Evolutionary conservation across 1,140 invertebrate genomes (phyloP), one percentile per base, ranked within the genome.

Genomic region (Oppia nitens): DNA sequence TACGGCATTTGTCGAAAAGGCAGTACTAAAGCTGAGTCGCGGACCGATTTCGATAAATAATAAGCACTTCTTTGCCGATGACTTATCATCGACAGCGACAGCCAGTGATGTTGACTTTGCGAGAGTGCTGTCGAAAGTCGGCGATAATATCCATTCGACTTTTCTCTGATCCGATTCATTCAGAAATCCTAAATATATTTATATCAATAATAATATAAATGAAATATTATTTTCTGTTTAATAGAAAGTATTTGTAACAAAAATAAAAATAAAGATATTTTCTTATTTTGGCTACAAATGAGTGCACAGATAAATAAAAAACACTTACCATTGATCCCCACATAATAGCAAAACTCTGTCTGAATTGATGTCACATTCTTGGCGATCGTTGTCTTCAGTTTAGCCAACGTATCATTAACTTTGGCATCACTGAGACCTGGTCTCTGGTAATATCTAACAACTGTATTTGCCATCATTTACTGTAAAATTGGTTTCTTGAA

Each of bases 1-100:
- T 2, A 95, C 85, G 53, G 88, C 87, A 74, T 97, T 96, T 61
- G 87, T 93, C 1, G 89, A 95, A 68, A 89, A 89, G 0, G 91
- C 81, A 45, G 91, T 94, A 11, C 87, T 92, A 71, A 94, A 94
- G 72, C 91, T 94, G 60, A 92, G 79, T 68, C 87, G 70, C 47
- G 74, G 74, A 40, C 74, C 74, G 60, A 76, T 71, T 64, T 76
- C 74, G 53, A 75, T 63, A 0, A 74, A 48, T 14, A 69, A 25
- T 1, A 11, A 9, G 14, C 47, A 21, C 14, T 52, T 23, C 4
- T 4, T 24, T 3, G 9, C 9, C 1, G 52, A 53, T 17, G 51
- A 53, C 25, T 52, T 51, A n/a, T 28, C 53, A 21, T 26, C 1
- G 11, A 21, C 12, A 29, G 50, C 20, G 54, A 47, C 9, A 61